These are phyloP conservation scores for Plecturocebus donacophilus DNA, from an alignment of 2,113 vertebrate genomes.

Conservation along the genomic window DNA sequence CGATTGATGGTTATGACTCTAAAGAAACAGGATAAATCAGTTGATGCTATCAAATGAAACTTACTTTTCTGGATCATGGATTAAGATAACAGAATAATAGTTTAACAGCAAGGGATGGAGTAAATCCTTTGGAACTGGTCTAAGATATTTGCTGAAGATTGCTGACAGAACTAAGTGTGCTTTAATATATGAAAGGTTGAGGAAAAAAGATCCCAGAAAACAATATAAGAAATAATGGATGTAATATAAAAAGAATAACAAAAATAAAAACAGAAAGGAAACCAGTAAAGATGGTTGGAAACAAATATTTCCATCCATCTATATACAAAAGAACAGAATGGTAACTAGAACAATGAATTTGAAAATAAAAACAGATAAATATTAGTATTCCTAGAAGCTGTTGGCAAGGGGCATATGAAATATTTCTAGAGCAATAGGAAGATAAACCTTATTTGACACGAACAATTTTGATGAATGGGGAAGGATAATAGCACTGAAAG, in stretches of 20 bases:
- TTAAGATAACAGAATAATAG: conserved; percentile 4
- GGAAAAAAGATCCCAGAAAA: neutral
- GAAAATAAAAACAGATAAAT: neutral
- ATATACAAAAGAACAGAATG: neutral
- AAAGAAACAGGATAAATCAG: neutral
- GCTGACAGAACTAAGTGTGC: neutral
- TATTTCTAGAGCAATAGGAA: neutral
- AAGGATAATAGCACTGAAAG: neutral
- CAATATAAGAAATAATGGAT: neutral
- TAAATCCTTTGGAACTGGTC: neutral
- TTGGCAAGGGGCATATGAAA: neutral
- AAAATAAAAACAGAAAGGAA: conserved; percentile 35
- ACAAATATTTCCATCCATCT: neutral
- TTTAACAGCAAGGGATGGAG: neutral
- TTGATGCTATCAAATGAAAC: neutral
- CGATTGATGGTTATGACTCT: neutral
- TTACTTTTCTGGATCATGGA: neutral
- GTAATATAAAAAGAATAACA: neutral
- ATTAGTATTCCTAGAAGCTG: neutral
- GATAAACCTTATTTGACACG: neutral
- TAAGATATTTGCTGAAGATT: neutral
- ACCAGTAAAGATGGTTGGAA: neutral
- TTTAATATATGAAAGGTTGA: neutral
- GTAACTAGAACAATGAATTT: neutral
- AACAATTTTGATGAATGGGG: neutral